These are phyloP conservation scores for Nothocercus julius DNA, from an alignment of 2,113 vertebrate species.

Conservation along the genomic window DNA sequence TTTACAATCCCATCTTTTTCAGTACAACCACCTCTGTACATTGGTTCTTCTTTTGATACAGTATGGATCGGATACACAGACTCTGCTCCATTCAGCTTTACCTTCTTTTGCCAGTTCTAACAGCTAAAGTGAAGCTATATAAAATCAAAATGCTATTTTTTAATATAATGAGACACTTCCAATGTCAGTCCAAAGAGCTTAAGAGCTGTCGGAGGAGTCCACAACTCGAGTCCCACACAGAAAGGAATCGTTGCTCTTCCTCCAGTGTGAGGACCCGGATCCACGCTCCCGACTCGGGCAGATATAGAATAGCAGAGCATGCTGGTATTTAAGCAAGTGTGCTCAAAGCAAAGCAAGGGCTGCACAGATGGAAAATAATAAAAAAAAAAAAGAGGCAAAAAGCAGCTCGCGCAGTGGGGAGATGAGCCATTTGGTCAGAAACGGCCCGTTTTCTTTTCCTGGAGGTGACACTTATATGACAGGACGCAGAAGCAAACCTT, in stretches of 20 bases:
- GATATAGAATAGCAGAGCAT: not conserved
- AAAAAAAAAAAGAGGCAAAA: not conserved
- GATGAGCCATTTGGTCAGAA: not conserved
- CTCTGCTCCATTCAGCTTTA: not conserved
- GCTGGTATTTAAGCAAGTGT: fast-evolving
- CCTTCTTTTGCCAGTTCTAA: not conserved
- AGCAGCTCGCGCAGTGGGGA: not conserved
- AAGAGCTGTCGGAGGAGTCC: not conserved
- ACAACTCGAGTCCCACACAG: fast-evolving
- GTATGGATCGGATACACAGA: not conserved
- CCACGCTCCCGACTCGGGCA: fast-evolving
- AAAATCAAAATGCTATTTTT: not conserved
- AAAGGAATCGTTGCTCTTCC: not conserved
- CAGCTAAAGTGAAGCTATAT: not conserved
- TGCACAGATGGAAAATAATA: not conserved
- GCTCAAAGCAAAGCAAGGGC: not conserved
- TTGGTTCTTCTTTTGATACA: not conserved
- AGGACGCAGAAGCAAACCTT: not conserved
- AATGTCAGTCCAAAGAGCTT: not conserved
- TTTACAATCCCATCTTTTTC: not conserved
- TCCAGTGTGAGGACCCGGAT: not conserved
- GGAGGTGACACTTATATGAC: not conserved
- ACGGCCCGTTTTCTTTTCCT: not conserved
- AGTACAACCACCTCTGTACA: not conserved
- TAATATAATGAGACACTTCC: not conserved